Evolutionary conservation across 2,888 invertebrate genomes (phyloP).

Genomic region (Conomelus anceps): DNA sequence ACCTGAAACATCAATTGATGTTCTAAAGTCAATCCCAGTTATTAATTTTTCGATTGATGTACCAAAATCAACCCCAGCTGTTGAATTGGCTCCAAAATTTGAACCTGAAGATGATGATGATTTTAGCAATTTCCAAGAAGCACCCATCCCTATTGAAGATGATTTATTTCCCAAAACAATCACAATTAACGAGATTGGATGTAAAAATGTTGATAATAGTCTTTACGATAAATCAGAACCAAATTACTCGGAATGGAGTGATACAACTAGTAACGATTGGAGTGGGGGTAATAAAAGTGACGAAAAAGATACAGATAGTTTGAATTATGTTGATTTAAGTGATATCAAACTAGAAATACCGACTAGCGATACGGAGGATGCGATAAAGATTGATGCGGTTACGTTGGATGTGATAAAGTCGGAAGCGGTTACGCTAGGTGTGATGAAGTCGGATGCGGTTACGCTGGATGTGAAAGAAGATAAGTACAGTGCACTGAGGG

Average conservation of each 20-base stretch:
- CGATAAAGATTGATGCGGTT: not conserved
- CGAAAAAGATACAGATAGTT: not conserved
- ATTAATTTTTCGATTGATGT: too few relatives aligned
- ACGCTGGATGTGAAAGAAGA: constrained; percentile 8
- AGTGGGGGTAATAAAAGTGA: not conserved
- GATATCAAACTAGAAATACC: not conserved
- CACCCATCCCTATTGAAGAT: constrained; percentile 12
- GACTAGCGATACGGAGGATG: not conserved
- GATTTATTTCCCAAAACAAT: not conserved
- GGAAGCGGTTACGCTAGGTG: not conserved
- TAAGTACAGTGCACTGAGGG: constrained; percentile 39
- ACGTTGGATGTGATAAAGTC: not conserved
- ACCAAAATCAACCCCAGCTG: not conserved
- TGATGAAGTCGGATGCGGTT: not conserved
- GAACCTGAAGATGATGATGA: constrained; percentile 25
- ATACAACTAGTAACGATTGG: not conserved
- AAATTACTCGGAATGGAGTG: not conserved
- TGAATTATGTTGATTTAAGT: not conserved
- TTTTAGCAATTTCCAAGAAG: constrained; percentile 31
- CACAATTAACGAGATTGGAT: not conserved
- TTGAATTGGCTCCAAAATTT: not conserved
- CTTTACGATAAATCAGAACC: not conserved
- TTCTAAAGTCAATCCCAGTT: not conserved
- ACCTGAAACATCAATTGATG: not conserved
- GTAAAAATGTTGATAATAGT: not conserved